phyloP scores from a whole-genome alignment of 1,140 invertebrate species.

The Neodiprion pinetum region DNA sequence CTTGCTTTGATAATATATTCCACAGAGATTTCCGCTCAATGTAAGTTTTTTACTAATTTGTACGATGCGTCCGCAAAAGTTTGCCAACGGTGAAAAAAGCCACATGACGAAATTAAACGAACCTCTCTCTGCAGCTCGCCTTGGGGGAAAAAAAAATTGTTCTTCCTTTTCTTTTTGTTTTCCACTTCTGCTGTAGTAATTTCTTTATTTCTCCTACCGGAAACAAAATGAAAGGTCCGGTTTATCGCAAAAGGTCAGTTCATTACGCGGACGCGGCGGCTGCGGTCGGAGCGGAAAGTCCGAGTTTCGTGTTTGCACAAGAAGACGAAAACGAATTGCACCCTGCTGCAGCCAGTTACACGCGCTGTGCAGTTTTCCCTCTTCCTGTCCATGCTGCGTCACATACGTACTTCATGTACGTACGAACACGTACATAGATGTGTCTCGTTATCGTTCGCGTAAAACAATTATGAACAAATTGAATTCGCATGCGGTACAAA shows the following conservation, averaged over 20 bases:
- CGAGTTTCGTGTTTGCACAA: neutral
- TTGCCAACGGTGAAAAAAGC: too few relatives aligned
- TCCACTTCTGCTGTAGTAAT: too few relatives aligned
- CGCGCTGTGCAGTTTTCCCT: neutral
- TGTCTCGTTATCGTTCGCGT: neutral
- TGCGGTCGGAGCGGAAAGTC: neutral
- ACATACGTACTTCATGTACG: neutral
- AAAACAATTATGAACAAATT: neutral
- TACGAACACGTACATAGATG: neutral
- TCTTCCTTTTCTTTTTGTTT: too few relatives aligned
- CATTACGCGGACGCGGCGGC: neutral
- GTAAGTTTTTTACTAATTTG: too few relatives aligned
- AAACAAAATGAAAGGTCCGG: neutral
- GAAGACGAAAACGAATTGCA: conserved; percentile 6
- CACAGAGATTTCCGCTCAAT: too few relatives aligned
- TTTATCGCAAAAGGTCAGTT: neutral
- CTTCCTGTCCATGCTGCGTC: neutral
- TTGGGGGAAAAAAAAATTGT: too few relatives aligned
- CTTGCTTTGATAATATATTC: too few relatives aligned
- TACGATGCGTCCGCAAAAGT: too few relatives aligned
- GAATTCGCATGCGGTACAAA: too few relatives aligned
- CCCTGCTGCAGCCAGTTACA: neutral
- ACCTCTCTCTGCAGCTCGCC: too few relatives aligned
- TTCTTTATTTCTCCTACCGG: too few relatives aligned
- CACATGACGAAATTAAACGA: too few relatives aligned